A percentile compares a stretch with the other conserved stretches of the same genome.
These are phyloP conservation scores for Fragariocoptes setiger DNA, from an alignment of 1,140 invertebrate species.

Conservation along the genomic window DNA sequence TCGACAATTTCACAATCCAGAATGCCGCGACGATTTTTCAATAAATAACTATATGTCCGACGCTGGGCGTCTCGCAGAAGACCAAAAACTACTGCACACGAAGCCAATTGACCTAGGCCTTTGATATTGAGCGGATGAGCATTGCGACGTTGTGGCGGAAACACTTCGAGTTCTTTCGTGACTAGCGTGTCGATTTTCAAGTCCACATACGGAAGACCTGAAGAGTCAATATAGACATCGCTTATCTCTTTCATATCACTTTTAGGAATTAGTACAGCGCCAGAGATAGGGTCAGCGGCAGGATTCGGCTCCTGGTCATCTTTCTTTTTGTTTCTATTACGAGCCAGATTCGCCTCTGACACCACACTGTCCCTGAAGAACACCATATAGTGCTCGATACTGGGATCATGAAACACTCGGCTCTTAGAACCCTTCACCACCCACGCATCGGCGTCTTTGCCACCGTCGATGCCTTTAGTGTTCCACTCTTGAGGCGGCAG, in stretches of 20 bases:
- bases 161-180: constrained; percentile 2
- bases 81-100: constrained; percentile 4
- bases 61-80: constrained; percentile 3
- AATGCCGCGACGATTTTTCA: constrained; percentile 2
- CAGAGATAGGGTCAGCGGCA: constrained; percentile 2
- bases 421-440: constrained; percentile 7
- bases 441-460: constrained; percentile 4
- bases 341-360: no score
- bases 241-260: constrained; percentile 1
- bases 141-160: constrained; percentile 1
- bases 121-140: constrained; percentile 3
- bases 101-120: constrained; percentile 6
- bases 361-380: constrained; percentile 4
- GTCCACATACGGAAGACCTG: constrained; percentile 4
- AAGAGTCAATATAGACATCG: constrained; percentile 1
- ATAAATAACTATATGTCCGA: constrained; percentile 4
- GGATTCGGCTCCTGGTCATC: neutral
- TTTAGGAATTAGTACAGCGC: constrained; percentile 4
- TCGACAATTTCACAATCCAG: constrained; percentile 11
- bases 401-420: constrained; percentile 4
- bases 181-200: constrained; percentile 4
- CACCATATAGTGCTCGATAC: constrained; percentile 7
- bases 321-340: neutral
- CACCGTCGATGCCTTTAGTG: constrained; percentile 1
- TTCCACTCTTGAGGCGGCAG: constrained; percentile 3